phyloP scores from a whole-genome alignment of 2,797 vertebrate species.

The Pseudotriccus pelzelni region DNA sequence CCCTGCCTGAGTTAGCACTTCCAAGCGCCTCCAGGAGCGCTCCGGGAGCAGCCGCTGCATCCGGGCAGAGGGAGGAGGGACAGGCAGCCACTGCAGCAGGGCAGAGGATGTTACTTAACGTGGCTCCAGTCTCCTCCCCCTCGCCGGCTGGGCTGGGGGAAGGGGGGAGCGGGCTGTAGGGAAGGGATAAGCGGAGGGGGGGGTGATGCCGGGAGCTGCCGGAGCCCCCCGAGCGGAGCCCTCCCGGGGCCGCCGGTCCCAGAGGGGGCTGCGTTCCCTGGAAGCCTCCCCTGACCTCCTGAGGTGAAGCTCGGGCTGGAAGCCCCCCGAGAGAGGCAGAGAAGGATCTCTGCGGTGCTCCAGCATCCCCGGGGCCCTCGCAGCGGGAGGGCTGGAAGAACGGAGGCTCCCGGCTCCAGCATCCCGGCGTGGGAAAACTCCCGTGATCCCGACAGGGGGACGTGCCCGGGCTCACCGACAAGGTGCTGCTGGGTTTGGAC shows the following conservation, averaged over 20 bases:
- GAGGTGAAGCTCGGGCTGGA: accelerated
- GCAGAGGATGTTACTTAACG: background rate
- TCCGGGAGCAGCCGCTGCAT: conserved; percentile 13
- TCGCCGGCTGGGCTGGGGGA: background rate
- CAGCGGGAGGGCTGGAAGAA: background rate
- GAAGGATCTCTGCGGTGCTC: background rate
- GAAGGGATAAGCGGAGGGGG: background rate
- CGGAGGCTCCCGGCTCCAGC: background rate
- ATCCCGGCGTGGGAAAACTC: background rate
- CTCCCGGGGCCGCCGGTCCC: background rate
- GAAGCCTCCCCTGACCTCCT: background rate
- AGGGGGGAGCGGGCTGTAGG: background rate
- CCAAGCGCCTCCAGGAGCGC: conserved; percentile 32
- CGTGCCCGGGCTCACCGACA: accelerated
- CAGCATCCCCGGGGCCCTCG: background rate
- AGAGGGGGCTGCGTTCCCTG: background rate
- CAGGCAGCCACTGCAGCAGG: background rate
- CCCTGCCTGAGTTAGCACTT: conserved; percentile 26
- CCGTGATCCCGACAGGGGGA: background rate
- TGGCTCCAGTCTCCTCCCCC: conserved; percentile 31
- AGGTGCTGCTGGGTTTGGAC: background rate
- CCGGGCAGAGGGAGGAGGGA: background rate
- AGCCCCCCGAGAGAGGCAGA: background rate
- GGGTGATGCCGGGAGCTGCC: background rate
- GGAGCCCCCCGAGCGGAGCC: background rate